These are phyloP conservation scores for Eupsilia transversa DNA, from an alignment of 2,888 invertebrate species.

Conservation along the genomic window DNA sequence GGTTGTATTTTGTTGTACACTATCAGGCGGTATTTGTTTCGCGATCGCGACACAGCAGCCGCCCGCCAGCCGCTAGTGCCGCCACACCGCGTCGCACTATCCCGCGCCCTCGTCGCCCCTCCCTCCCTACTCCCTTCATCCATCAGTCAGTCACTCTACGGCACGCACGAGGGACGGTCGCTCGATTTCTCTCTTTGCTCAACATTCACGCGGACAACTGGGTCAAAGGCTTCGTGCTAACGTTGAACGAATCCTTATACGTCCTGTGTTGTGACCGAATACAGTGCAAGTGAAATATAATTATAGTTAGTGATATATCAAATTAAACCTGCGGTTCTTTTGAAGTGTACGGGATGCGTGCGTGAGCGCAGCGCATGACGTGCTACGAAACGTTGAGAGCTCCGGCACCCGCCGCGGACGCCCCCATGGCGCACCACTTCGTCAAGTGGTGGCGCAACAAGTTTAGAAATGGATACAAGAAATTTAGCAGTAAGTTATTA, in stretches of 20 bases:
- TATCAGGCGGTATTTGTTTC: constrained; percentile 61
- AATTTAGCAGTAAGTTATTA: constrained; percentile 92
- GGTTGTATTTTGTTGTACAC: constrained; percentile 48
- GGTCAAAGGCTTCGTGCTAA: constrained; percentile 84
- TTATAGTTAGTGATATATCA: constrained; percentile 79
- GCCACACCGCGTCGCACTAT: constrained; percentile 66
- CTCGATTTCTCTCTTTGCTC: constrained; percentile 71
- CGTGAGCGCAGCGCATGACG: constrained; percentile 91
- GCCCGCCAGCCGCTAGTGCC: constrained; percentile 48
- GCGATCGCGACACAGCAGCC: constrained; percentile 66
- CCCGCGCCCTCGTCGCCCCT: constrained; percentile 73
- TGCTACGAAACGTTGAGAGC: constrained; percentile 91
- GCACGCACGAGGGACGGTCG: constrained; percentile 81
- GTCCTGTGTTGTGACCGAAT: constrained; percentile 82
- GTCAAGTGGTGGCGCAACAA: constrained; percentile 94
- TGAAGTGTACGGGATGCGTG: constrained; percentile 90
- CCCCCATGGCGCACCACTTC: constrained; percentile 94
- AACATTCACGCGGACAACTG: constrained; percentile 87
- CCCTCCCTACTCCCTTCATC: constrained; percentile 78
- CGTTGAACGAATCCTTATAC: constrained; percentile 76
- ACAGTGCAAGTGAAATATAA: constrained; percentile 80
- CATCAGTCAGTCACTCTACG: constrained; percentile 87
- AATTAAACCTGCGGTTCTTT: constrained; percentile 86
- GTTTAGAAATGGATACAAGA: constrained; percentile 94
- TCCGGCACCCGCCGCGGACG: constrained; percentile 90